These are phyloP conservation scores for Osmoderma eremita DNA, from an alignment of 2,888 invertebrate species.

Conservation along the genomic window DNA sequence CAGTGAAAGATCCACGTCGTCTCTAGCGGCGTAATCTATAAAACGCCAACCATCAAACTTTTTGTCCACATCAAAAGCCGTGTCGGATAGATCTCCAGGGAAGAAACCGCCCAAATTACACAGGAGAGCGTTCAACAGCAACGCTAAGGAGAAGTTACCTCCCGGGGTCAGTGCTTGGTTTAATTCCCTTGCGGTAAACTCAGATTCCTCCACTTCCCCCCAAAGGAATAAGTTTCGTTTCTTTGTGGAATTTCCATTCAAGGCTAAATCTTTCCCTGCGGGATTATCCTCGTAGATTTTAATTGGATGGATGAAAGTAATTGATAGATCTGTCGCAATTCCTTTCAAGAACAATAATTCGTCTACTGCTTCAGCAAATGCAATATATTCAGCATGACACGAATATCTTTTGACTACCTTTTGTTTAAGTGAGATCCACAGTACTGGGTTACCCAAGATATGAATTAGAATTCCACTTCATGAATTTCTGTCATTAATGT, in stretches of 20 bases:
- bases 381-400: neutral
- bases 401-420: neutral
- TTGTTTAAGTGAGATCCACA: neutral
- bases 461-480: neutral
- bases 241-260: slow-evolving; percentile 7
- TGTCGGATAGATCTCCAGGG: neutral
- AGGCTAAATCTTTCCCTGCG: slow-evolving; percentile 2
- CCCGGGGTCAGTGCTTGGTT: neutral
- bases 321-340: neutral
- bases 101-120: slow-evolving; percentile 2
- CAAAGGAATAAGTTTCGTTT: no score
- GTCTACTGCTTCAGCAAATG: neutral
- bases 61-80: neutral
- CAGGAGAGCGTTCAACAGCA: neutral
- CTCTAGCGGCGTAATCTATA: neutral
- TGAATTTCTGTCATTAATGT: neutral
- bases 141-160: neutral
- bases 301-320: neutral
- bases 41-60: slow-evolving; percentile 18
- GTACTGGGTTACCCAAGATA: slow-evolving; percentile 1
- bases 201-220: neutral
- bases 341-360: neutral
- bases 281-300: slow-evolving; percentile 9
- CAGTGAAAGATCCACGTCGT: neutral
- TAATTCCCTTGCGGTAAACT: slow-evolving; percentile 6